Conservation (phyloP, 1,140 invertebrate genomes). For the Cyclargus thomasi region DNA sequence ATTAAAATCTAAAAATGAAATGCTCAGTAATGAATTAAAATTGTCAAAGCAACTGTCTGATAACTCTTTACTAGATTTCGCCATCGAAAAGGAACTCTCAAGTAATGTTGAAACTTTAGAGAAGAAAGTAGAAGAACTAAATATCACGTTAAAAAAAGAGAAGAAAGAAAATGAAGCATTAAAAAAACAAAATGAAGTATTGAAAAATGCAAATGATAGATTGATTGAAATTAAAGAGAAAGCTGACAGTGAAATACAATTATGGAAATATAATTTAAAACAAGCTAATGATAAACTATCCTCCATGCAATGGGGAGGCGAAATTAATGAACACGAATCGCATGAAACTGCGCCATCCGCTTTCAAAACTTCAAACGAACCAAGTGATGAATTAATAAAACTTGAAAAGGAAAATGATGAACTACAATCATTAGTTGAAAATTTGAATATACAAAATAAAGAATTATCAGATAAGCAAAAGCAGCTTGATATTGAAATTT, state of each 20-base stretch:
- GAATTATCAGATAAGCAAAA: constrained; percentile 34
- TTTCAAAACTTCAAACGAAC: constrained; percentile 34
- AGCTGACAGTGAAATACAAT: constrained; percentile 82
- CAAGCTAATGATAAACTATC: constrained; percentile 79
- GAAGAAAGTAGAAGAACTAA: constrained; percentile 77
- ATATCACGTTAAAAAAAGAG: constrained; percentile 76
- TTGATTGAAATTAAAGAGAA: constrained; percentile 87
- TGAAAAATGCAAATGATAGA: constrained; percentile 85
- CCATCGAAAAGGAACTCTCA: constrained; percentile 85
- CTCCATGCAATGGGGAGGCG: constrained; percentile 76
- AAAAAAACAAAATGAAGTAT: constrained; percentile 82
- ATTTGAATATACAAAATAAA: constrained; percentile 48
- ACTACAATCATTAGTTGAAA: constrained; percentile 79
- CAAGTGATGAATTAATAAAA: constrained; percentile 75
- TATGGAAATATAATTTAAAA: constrained; percentile 81
- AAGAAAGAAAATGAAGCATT: constrained; percentile 80
- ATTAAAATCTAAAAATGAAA: constrained; percentile 80
- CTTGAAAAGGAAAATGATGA: constrained; percentile 83
- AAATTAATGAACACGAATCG: constrained; percentile 37
- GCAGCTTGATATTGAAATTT: constrained; percentile 23
- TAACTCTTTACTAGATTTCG: constrained; percentile 80
- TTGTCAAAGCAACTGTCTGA: constrained; percentile 71
- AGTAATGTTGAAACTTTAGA: constrained; percentile 80
- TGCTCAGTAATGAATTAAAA: constrained; percentile 76
- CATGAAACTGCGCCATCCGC: constrained; percentile 18